Evolutionary conservation across 2,888 invertebrate genomes (phyloP), one percentile per base, ranked within the genome.

Genomic region (Lasioglossum zephyrum): DNA sequence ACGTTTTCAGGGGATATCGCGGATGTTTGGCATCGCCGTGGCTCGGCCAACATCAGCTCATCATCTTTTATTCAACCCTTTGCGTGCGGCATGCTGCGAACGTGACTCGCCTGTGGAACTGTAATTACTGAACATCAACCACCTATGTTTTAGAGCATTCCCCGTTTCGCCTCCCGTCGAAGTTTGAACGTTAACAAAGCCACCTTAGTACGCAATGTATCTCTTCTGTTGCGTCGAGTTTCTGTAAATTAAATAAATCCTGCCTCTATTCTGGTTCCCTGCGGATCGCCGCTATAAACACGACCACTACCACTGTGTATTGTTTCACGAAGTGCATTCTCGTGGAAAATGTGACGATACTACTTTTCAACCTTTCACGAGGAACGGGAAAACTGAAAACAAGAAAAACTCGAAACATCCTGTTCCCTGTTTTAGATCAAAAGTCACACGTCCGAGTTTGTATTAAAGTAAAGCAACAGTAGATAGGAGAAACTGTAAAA

Each of bases 31-130:
- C 87, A 84, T 90, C 90, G 82, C 86, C 86, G 83, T 80, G 79
- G 88, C 90, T 81, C 81, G 86, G 80, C 85, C 88, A 89, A 87
- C 91, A 87, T 87, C 90, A 86, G 82, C 84, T 84, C 78, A 77
- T 86, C 89, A 91, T 91, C 91, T 90, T 91, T 91, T 91, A 91
- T 91, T 91, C 87, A 91, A 81, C 79, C 81, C 84, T 81, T 84
- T 83, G 86, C 82, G 83, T 82, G 78, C 82, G 77, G 80, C 60
- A 13, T 79, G 82, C 82, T 63, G 78, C 84, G 86, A 82, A 82
- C 86, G 87, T 85, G 88, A 81, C 83, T 84, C 82, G 79, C 74
- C 79, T 82, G 78, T 84, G 82, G 63, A 82, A 85, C 81, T 89
- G 88, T 91, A 90, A 91, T 89, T 87, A 89, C 87, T 83, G 77